Conservation (phyloP, 1,140 invertebrate species). For the Palaemon carinicauda region DNA sequence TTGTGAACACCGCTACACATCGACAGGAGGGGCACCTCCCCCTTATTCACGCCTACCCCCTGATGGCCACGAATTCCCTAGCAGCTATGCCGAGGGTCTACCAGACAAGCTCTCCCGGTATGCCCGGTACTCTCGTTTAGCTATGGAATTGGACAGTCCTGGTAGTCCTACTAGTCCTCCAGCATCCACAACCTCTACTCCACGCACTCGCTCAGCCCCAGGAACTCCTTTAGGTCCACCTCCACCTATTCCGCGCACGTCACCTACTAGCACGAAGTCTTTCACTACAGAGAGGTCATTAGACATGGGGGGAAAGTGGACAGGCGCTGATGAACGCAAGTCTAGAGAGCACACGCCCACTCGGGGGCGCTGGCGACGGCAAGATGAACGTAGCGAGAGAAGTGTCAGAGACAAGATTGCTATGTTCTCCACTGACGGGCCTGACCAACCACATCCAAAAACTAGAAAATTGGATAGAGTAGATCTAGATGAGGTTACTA, state of each 20-base stretch:
- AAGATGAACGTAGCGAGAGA: slow-evolving; percentile 72
- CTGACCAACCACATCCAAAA: slow-evolving; percentile 63
- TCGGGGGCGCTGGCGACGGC: slow-evolving; percentile 51
- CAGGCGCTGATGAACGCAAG: slow-evolving; percentile 6
- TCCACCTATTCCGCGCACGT: slow-evolving; percentile 40
- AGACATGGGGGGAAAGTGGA: slow-evolving; percentile 32
- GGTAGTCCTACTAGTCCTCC: slow-evolving; percentile 24
- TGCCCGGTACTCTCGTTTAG: slow-evolving; percentile 36
- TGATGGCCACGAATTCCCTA: slow-evolving; percentile 87
- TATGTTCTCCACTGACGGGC: slow-evolving; percentile 76
- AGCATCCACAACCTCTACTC: slow-evolving; percentile 14
- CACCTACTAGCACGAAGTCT: slow-evolving; percentile 42
- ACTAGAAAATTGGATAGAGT: slow-evolving; percentile 68
- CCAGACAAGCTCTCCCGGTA: slow-evolving; percentile 47
- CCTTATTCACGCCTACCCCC: slow-evolving; percentile 77
- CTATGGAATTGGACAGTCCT: slow-evolving; percentile 60
- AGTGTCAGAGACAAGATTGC: slow-evolving; percentile 87
- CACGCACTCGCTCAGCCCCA: slow-evolving; percentile 43
- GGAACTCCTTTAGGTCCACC: slow-evolving; percentile 38
- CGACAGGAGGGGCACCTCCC: slow-evolving; percentile 61
- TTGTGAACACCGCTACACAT: slow-evolving; percentile 53
- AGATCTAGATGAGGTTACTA: slow-evolving; percentile 65
- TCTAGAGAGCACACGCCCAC: slow-evolving; percentile 38
- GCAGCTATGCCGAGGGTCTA: slow-evolving; percentile 74
- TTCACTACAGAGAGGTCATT: slow-evolving; percentile 46